These are phyloP conservation scores for Protophormia terraenovae DNA, from an alignment of 2,888 invertebrate species.

Conservation along the genomic window DNA sequence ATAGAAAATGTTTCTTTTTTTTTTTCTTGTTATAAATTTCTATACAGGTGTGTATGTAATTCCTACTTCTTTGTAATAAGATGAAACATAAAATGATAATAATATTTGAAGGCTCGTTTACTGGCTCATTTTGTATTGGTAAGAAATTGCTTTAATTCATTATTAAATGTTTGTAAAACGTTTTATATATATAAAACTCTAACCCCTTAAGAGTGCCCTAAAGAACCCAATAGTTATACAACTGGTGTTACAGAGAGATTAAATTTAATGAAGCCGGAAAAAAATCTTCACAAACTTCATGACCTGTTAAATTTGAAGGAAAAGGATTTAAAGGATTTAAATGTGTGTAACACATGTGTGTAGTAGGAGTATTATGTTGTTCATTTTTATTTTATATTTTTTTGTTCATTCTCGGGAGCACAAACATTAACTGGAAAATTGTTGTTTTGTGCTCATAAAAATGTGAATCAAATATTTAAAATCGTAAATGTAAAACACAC, in stretches of 20 bases:
- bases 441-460: slow-evolving; percentile 31
- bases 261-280: slow-evolving; percentile 49
- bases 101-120: background rate
- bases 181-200: background rate
- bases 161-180: slow-evolving; percentile 22
- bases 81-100: slow-evolving; percentile 4
- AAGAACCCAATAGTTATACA: background rate
- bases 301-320: slow-evolving; percentile 47
- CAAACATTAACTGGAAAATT: slow-evolving; percentile 11
- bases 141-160: slow-evolving; percentile 32
- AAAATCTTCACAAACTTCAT: slow-evolving; percentile 34
- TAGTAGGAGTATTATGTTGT: background rate
- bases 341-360: slow-evolving; percentile 18
- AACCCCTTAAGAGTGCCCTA: background rate
- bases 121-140: background rate
- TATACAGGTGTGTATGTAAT: background rate
- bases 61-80: slow-evolving; percentile 2
- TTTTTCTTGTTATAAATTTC: too few species aligned
- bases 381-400: background rate
- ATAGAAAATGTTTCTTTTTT: background rate
- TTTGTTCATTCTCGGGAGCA: background rate
- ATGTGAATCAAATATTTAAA: slow-evolving; percentile 60
- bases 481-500: slow-evolving; percentile 35
- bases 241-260: slow-evolving; percentile 34
- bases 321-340: slow-evolving; percentile 29